Percentiles rank a stretch among this genome's conserved stretches.
These are phyloP conservation scores for Serranus cabrilla DNA, from an alignment of 2,797 vertebrate genomes.

Conservation along the genomic window DNA sequence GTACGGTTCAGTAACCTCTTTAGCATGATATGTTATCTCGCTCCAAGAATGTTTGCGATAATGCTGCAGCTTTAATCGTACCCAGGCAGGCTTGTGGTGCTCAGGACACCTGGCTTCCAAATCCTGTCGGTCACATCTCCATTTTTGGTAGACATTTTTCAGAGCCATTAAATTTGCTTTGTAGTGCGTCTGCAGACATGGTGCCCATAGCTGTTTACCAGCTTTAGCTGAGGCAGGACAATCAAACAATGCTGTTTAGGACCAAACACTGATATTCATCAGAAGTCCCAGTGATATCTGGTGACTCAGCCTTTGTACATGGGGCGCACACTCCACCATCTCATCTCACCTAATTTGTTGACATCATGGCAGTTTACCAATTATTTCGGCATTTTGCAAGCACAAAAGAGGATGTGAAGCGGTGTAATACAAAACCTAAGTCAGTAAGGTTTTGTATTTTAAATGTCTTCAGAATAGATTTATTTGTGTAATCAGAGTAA, in stretches of 20 bases:
- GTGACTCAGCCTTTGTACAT: not conserved
- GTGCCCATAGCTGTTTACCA: constrained; percentile 39
- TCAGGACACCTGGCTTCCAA: constrained; percentile 66
- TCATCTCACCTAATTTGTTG: too few relatives aligned
- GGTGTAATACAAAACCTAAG: not conserved
- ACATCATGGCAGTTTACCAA: too few relatives aligned
- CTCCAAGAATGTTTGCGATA: constrained; percentile 69
- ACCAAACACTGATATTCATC: too few relatives aligned
- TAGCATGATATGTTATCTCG: constrained; percentile 60
- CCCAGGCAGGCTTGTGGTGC: constrained; percentile 47
- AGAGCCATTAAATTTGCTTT: constrained; percentile 50
- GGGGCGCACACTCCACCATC: too few relatives aligned
- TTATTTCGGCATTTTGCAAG: too few relatives aligned
- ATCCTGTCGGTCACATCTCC: constrained; percentile 58
- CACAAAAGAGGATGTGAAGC: not conserved
- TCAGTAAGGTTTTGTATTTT: not conserved
- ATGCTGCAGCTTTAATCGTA: constrained; percentile 62
- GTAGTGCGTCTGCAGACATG: constrained; percentile 31
- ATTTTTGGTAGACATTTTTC: constrained; percentile 65
- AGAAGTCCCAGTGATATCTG: not conserved
- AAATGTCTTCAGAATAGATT: not conserved
- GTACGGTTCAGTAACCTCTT: constrained; percentile 45
- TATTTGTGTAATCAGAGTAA: not conserved
- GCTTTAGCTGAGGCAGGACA: constrained; percentile 18
- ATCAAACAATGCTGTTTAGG: constrained; percentile 34